A percentile compares a stretch with the other conserved stretches of the same genome.
Conservation (phyloP, 2,888 invertebrate genomes). For the Strigamia transsilvanica region DNA sequence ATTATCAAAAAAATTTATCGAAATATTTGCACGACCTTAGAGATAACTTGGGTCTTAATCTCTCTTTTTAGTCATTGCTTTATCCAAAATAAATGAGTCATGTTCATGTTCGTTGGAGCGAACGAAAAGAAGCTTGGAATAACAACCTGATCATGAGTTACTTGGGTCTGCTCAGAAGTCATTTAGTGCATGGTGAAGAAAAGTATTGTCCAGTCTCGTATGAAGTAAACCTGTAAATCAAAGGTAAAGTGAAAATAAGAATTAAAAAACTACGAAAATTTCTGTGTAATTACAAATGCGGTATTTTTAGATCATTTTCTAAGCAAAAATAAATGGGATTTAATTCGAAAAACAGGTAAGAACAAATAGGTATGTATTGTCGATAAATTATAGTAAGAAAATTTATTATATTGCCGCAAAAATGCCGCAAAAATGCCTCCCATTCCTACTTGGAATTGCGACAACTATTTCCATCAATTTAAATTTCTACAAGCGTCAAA, state of each 20-base stretch:
- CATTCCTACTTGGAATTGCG: not conserved
- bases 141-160: slow-evolving; percentile 11
- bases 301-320: not conserved
- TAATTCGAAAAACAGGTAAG: too few species aligned
- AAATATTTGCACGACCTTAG: too few species aligned
- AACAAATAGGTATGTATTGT: not conserved
- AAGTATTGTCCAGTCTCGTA: not conserved
- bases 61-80: not conserved
- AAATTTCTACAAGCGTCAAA: not conserved
- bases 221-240: not conserved
- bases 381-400: not conserved
- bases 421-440: not conserved
- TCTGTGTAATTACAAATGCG: not conserved
- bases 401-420: not conserved
- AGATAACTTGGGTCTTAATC: too few species aligned
- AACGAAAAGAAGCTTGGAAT: not conserved
- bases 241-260: not conserved
- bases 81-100: not conserved
- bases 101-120: not conserved
- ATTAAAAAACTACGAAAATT: too few species aligned
- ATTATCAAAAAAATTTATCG: too few species aligned
- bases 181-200: slow-evolving; percentile 24
- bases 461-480: not conserved
- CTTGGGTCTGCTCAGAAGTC: slow-evolving; percentile 15
- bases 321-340: too few species aligned